A percentile compares a stretch with the other conserved stretches of the same genome.
Conservation (phyloP, 2,888 invertebrate species). For the Pasiphila rectangulata region DNA sequence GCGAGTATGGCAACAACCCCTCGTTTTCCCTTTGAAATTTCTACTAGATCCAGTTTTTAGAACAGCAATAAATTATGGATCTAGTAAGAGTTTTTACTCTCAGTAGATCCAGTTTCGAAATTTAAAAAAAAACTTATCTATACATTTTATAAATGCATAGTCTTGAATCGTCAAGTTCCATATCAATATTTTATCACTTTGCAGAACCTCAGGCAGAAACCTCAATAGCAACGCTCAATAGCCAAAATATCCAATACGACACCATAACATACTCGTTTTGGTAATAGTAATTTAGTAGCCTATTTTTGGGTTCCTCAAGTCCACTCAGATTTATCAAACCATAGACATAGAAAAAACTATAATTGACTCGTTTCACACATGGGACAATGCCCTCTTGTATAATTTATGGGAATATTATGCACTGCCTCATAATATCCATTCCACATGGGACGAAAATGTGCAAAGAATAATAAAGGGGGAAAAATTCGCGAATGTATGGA, state of each 20-base stretch:
- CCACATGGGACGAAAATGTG: conserved; percentile 17
- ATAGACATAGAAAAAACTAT: conserved; percentile 6
- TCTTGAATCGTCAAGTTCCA: too few relatives aligned
- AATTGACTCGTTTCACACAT: conserved; percentile 34
- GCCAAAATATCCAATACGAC: too few relatives aligned
- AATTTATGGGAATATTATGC: conserved; percentile 35
- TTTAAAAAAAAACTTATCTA: too few relatives aligned
- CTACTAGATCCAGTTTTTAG: too few relatives aligned
- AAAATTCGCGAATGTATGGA: conserved; percentile 8
- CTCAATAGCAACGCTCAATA: not conserved
- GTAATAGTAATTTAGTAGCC: conserved; percentile 4
- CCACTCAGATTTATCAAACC: not conserved
- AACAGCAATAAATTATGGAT: too few relatives aligned
- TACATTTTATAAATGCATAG: too few relatives aligned
- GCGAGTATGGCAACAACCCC: too few relatives aligned
- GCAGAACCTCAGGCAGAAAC: too few relatives aligned
- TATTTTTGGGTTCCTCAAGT: not conserved
- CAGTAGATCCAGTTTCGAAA: too few relatives aligned
- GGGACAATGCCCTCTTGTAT: conserved; percentile 26
- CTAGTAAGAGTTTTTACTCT: too few relatives aligned
- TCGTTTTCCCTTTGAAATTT: too few relatives aligned
- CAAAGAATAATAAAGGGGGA: conserved; percentile 24
- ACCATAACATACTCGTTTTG: not conserved
- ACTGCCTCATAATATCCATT: conserved; percentile 21
- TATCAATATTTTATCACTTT: too few relatives aligned